Conservation (phyloP, 2,797 vertebrate genomes). For the Valencia hispanica region DNA sequence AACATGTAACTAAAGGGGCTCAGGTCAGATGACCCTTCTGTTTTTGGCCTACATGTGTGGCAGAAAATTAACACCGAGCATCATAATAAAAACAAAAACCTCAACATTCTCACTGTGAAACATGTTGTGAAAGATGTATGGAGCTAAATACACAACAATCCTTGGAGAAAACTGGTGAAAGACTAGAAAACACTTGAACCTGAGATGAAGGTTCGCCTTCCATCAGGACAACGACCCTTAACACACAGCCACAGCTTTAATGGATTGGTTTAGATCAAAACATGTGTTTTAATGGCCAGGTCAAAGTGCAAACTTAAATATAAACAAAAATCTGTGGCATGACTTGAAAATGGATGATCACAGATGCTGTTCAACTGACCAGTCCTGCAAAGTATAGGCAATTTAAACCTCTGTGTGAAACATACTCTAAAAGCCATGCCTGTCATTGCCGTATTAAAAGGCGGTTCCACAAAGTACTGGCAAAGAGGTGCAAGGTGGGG, state of each 20-base stretch:
- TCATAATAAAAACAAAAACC: no score
- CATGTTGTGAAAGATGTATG: no score
- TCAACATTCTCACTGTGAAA: no score
- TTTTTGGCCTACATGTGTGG: not conserved
- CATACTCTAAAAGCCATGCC: not conserved
- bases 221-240: no score
- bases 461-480: not conserved
- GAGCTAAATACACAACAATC: no score
- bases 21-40: no score
- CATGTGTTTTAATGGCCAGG: not conserved
- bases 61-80: no score
- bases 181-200: no score
- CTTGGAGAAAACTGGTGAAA: no score
- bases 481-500: not conserved
- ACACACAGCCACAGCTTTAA: not conserved
- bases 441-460: not conserved
- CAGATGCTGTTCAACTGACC: not conserved
- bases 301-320: not conserved
- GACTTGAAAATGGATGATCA: not conserved
- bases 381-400: not conserved
- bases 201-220: no score
- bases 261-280: not conserved
- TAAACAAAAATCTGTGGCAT: not conserved
- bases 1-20: not conserved
- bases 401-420: not conserved